Percentiles rank a stretch among this genome's conserved stretches.
phyloP scores from a whole-genome alignment of 2,113 vertebrate species.

The Cebidichthys violaceus region DNA sequence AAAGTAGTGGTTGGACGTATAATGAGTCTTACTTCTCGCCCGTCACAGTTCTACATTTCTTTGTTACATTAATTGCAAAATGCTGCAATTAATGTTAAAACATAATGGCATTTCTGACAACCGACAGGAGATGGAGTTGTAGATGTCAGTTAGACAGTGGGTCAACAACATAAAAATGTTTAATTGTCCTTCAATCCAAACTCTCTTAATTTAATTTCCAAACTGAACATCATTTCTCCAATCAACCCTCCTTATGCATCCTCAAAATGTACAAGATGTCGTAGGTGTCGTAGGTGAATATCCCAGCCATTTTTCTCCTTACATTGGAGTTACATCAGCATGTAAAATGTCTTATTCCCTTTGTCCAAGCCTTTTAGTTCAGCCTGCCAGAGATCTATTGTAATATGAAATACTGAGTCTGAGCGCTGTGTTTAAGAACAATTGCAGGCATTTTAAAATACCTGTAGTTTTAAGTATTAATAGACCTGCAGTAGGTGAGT shows the following conservation, averaged over 20 bases:
- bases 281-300: constrained; percentile 2
- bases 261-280: constrained; percentile 1
- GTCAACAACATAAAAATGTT: neutral
- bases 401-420: constrained; percentile 19
- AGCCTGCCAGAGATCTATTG: constrained; percentile 4
- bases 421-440: constrained; percentile 6
- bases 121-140: neutral
- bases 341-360: constrained; percentile 29
- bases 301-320: constrained; percentile 27
- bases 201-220: neutral
- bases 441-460: constrained; percentile 9
- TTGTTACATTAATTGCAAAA: neutral
- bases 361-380: constrained; percentile 20
- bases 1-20: no score
- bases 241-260: constrained; percentile 1
- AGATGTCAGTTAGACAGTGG: neutral
- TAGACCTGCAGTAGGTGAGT: neutral
- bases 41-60: neutral
- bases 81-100: neutral
- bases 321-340: constrained; percentile 39
- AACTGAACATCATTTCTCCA: constrained; percentile 6
- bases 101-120: neutral
- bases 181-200: constrained; percentile 6
- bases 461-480: constrained; percentile 40
- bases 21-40: neutral